Percentiles rank a stretch among this genome's conserved stretches.
phyloP scores from a whole-genome alignment of 1,140 invertebrate genomes.

The Mizuhopecten yessoensis region DNA sequence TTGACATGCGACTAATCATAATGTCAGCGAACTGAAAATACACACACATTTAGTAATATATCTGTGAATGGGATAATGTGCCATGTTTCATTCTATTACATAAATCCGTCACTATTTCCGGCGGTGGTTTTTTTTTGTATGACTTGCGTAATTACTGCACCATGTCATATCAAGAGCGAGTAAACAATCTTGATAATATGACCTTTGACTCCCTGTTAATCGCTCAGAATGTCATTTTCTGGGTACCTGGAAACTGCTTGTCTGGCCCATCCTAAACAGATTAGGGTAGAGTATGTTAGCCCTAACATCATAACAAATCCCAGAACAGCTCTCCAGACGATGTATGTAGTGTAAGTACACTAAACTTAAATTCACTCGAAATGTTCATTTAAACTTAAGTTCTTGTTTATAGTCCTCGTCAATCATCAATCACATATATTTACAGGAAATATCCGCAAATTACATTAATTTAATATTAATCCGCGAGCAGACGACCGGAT shows the following conservation, averaged over 20 bases:
- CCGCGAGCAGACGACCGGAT: constrained; percentile 20
- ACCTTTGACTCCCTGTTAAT: not conserved
- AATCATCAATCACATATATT: constrained; percentile 4
- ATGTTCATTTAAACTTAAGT: not conserved
- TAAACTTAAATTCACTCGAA: not conserved
- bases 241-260: not conserved
- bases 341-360: not conserved
- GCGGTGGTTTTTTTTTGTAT: not conserved
- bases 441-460: not conserved
- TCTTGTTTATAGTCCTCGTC: not conserved
- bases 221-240: constrained; percentile 3
- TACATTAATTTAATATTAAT: constrained; percentile 15
- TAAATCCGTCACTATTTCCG: not conserved
- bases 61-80: too few species aligned
- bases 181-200: not conserved
- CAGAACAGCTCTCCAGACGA: not conserved
- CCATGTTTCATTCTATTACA: not conserved
- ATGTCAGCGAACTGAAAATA: not conserved
- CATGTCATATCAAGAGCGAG: not conserved
- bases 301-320: not conserved
- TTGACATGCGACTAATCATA: not conserved
- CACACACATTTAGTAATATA: not conserved
- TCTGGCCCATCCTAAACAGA: not conserved
- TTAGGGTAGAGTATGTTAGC: not conserved
- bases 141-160: not conserved